Evolutionary conservation across 2,113 vertebrate species (phyloP).

Genomic region (Odontophorus gujanensis): DNA sequence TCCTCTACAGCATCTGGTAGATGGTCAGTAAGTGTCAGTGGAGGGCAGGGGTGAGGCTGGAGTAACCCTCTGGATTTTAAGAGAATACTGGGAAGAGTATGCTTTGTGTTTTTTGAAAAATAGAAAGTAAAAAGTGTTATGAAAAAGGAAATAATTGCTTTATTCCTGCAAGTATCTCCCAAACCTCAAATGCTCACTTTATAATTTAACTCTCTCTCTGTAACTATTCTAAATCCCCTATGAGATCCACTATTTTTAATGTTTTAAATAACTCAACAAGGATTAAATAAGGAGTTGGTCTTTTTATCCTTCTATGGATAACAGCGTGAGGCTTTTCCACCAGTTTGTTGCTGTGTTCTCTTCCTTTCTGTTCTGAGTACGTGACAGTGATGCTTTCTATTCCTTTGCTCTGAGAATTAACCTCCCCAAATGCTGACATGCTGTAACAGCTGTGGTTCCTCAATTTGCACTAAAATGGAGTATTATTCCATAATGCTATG

Average conservation of each 20-base stretch:
- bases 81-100: neutral
- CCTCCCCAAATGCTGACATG: slow-evolving; percentile 15
- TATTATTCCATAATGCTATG: neutral
- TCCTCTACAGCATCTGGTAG: neutral
- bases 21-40: neutral
- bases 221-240: slow-evolving; percentile 36
- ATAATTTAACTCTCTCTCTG: slow-evolving; percentile 31
- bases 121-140: neutral
- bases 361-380: neutral
- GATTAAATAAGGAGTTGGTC: slow-evolving; percentile 64
- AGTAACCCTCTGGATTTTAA: neutral
- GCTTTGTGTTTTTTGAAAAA: neutral
- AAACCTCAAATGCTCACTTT: neutral
- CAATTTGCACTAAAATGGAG: slow-evolving; percentile 40
- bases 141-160: neutral
- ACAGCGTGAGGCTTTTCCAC: neutral
- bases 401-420: slow-evolving; percentile 45
- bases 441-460: slow-evolving; percentile 39
- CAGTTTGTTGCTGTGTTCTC: neutral
- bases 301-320: slow-evolving; percentile 40
- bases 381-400: slow-evolving; percentile 4
- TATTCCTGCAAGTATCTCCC: neutral
- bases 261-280: slow-evolving; percentile 60
- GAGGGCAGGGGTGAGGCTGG: neutral
- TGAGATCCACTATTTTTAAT: slow-evolving; percentile 53